A percentile compares a stretch with the other conserved stretches of the same genome.
phyloP scores from a whole-genome alignment of 1,140 invertebrate genomes.

The Palaemon carinicauda region DNA sequence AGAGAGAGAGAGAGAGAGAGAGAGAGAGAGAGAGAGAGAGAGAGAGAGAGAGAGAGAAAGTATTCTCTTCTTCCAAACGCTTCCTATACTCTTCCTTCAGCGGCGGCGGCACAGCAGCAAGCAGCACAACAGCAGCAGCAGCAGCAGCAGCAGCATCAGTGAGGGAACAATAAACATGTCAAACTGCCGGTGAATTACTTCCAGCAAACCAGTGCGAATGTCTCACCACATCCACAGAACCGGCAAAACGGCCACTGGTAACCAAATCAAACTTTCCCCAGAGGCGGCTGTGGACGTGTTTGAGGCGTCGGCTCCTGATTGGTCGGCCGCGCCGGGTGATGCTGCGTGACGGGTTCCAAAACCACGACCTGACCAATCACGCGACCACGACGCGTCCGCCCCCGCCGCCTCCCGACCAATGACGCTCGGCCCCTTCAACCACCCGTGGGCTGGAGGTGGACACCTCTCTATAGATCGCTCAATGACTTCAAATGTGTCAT shows the following conservation, averaged over 20 bases:
- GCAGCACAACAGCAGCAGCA: too few species aligned
- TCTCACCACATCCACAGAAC: conserved; percentile 35
- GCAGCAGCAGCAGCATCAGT: not conserved
- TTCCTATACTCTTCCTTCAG: too few species aligned
- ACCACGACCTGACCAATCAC: conserved; percentile 53
- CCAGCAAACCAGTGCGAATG: conserved; percentile 46
- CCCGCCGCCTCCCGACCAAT: conserved; percentile 50
- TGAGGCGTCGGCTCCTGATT: conserved; percentile 41
- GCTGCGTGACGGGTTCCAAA: conserved; percentile 45
- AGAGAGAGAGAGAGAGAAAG: too few species aligned
- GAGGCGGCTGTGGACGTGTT: conserved; percentile 45
- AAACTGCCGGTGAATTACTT: conserved; percentile 46
- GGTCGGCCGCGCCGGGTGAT: conserved; percentile 31
- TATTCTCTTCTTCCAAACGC: too few species aligned
- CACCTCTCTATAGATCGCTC: not conserved
- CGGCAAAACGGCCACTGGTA: conserved; percentile 47
- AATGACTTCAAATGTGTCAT: not conserved
- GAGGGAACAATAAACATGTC: conserved; percentile 51
- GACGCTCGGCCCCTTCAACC: conserved; percentile 29
- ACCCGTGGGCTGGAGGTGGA: conserved; percentile 37
- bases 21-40: too few species aligned
- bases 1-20: too few species aligned
- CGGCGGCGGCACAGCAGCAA: too few species aligned
- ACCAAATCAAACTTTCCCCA: conserved; percentile 53
- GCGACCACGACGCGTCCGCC: conserved; percentile 50